phyloP scores from a whole-genome alignment of 2,113 vertebrate species.

The Neogobius melanostomus region DNA sequence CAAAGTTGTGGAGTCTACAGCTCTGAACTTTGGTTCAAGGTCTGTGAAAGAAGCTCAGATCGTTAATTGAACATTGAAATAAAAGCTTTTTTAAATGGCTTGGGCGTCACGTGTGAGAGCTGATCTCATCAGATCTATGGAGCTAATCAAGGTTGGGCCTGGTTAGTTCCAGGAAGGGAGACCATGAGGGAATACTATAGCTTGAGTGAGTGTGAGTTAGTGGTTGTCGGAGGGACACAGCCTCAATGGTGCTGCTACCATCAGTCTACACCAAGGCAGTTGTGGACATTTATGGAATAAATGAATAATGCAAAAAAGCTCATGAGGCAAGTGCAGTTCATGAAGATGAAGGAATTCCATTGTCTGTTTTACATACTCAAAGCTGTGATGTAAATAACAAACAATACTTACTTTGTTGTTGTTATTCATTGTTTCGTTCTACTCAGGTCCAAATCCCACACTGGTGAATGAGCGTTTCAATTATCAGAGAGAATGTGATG shows the following conservation, averaged over 20 bases:
- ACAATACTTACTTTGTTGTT: background rate
- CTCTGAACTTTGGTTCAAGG: slow-evolving; percentile 25
- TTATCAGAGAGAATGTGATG: slow-evolving; percentile 48
- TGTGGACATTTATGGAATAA: no score
- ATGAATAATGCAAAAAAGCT: background rate
- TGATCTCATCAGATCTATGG: no score
- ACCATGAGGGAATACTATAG: no score
- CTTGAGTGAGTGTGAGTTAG: no score
- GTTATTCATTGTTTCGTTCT: slow-evolving; percentile 11
- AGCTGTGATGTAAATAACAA: background rate
- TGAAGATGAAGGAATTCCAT: background rate
- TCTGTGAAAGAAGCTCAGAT: slow-evolving; percentile 23
- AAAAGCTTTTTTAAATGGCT: background rate
- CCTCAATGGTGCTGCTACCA: no score
- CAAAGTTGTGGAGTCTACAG: background rate
- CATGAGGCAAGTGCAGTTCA: background rate
- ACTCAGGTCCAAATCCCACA: slow-evolving; percentile 15
- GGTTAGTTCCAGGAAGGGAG: no score
- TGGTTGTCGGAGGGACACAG: no score
- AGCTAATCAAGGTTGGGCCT: no score
- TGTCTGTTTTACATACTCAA: background rate
- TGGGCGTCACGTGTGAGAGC: no score
- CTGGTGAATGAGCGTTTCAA: slow-evolving; percentile 21
- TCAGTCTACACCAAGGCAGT: no score
- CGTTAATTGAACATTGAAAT: background rate